Evolutionary conservation across 2,113 vertebrate genomes (phyloP).

Genomic region (Murina feae): DNA sequence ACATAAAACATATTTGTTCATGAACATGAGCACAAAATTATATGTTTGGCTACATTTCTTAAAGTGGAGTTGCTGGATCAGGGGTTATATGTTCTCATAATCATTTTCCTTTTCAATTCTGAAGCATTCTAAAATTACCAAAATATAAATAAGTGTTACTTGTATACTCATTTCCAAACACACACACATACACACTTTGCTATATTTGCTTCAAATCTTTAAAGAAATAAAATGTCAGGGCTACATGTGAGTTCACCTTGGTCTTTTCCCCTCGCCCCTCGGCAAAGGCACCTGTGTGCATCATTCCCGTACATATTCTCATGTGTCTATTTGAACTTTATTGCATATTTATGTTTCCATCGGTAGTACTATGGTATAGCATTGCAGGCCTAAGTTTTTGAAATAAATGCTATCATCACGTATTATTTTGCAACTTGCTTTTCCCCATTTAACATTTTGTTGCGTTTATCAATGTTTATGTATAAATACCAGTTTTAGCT

Average conservation of each 20-base stretch:
- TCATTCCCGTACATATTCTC: background rate
- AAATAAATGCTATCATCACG: background rate
- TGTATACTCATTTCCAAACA: background rate
- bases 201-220: background rate
- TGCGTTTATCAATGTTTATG: background rate
- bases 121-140: background rate
- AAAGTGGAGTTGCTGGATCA: background rate
- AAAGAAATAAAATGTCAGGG: background rate
- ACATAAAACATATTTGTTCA: background rate
- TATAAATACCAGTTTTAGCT: background rate
- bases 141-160: background rate
- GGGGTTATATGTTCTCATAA: background rate
- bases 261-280: background rate
- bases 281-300: no score
- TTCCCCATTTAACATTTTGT: background rate
- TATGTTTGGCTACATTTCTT: background rate
- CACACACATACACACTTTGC: background rate
- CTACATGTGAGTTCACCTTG: no score
- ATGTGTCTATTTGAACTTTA: background rate
- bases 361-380: background rate
- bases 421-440: background rate
- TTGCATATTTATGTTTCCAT: background rate
- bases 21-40: background rate
- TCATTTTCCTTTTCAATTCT: constrained; percentile 16
- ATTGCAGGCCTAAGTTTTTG: background rate